Base-by-base conservation (phyloP, 2,888 invertebrate genomes). In the Microctonus brassicae region DNA sequence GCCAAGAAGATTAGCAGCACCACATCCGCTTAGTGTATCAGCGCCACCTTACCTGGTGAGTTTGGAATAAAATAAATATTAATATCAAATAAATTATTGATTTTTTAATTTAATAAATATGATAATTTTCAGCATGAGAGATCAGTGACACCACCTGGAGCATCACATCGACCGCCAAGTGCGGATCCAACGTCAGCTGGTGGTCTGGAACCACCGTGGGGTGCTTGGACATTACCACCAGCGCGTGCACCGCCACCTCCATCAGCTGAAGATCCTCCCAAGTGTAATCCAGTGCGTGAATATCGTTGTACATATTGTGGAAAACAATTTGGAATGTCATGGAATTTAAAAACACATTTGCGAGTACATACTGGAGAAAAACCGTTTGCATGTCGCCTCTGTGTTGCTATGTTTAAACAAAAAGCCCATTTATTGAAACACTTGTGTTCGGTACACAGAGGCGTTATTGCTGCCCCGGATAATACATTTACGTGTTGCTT, bases 351-450 rank as follows among this genome's bases (percentile, higher is more conserved):
- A 88, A 96, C 95, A 74, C 95, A 95, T 88, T 90, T 95, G 70
- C 91, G 95, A 84, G 95, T 96, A 24, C 95, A 95, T 83, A 96
- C 95, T 0, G 95, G 95, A 72, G 95, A 96, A 81, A 96, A 95
- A 86, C 95, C 95, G 0, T 96, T 96, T 84, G 95, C 95, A 78
- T 96, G 95, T 90, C 91, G 95, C 80, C 90, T 95, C 60, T 96
- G 95, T 84, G 95, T 95, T 72, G 95, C 95, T 69, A 96, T 95
- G 95, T 96, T 96, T 88, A 96, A 96, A 88, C 95, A 96, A 84
- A 96, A 96, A 86, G 95, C 95, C 6, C 95, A 96, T 86, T 89
- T 96, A 79, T 88, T 96, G 73, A 96, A 95, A 89, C 95, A 96
- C 84, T 90, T 96, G 84, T 95, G 95, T 88, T 95, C 95, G 76